phyloP scores from a whole-genome alignment of 2,797 vertebrate species.

The Darevskia mixta region DNA sequence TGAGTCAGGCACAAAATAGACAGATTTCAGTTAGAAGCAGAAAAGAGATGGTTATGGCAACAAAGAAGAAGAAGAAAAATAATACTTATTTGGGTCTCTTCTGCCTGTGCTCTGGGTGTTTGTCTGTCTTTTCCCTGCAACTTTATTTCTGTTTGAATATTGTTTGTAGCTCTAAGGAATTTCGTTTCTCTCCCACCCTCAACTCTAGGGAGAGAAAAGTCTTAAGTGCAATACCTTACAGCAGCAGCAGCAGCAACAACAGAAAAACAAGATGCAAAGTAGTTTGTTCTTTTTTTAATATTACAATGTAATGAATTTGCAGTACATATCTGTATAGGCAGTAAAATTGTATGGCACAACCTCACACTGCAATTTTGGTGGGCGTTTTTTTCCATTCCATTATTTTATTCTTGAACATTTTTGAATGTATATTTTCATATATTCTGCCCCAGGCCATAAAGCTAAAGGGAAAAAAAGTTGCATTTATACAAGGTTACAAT shows the following conservation, averaged over 20 bases:
- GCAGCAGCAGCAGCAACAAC: constrained; percentile 71
- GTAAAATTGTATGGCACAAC: constrained; percentile 79
- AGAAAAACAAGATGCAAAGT: constrained; percentile 63
- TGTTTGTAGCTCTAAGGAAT: background rate
- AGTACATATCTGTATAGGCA: constrained; percentile 83
- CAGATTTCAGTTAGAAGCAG: constrained; percentile 76
- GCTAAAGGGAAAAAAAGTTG: constrained; percentile 76
- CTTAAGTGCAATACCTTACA: constrained; percentile 88
- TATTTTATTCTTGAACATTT: constrained; percentile 72
- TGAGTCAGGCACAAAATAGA: constrained; percentile 80
- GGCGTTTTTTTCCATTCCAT: constrained; percentile 49
- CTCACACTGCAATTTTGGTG: constrained; percentile 70
- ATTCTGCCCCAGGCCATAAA: constrained; percentile 80
- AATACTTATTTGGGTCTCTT: constrained; percentile 59
- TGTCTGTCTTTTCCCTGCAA: constrained; percentile 36
- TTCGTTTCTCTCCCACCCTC: background rate
- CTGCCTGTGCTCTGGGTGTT: background rate
- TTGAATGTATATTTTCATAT: constrained; percentile 63
- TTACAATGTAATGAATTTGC: constrained; percentile 77
- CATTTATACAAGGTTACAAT: constrained; percentile 81
- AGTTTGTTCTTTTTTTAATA: constrained; percentile 77
- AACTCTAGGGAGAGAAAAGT: no score
- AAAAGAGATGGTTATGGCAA: constrained; percentile 81
- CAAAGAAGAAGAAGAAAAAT: constrained; percentile 69
- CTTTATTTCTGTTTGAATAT: constrained; percentile 36